Percentiles rank a stretch among this genome's conserved stretches.
These are phyloP conservation scores for Sceloporus tristichus DNA, from an alignment of 2,113 vertebrate genomes.

Conservation along the genomic window DNA sequence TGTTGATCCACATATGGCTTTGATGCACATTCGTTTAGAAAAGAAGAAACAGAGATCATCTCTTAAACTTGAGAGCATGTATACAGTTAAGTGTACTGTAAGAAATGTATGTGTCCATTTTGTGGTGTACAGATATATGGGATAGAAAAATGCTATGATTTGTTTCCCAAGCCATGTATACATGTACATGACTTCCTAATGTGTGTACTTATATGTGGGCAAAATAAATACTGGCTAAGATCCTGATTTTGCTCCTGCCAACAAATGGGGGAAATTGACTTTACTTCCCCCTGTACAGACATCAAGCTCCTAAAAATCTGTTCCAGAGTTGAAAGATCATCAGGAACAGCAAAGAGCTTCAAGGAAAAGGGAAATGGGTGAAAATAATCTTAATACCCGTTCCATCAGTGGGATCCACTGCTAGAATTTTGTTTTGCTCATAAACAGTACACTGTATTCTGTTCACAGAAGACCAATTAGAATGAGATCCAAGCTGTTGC, in stretches of 20 bases:
- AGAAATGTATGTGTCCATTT: neutral
- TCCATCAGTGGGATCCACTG: neutral
- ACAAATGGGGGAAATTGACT: neutral
- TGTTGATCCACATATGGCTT: slow-evolving; percentile 1
- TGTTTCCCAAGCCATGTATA: neutral
- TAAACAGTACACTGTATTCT: neutral
- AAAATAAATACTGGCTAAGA: neutral
- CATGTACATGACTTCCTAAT: neutral
- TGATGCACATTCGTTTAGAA: slow-evolving; percentile 16
- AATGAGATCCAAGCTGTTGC: neutral
- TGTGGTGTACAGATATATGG: neutral
- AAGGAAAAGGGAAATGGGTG: neutral
- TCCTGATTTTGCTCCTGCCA: neutral
- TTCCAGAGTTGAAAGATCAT: neutral
- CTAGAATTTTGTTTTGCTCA: neutral
- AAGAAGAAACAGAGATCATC: slow-evolving; percentile 35
- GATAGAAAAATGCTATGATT: neutral
- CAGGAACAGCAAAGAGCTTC: neutral
- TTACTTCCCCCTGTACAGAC: neutral
- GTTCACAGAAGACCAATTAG: neutral
- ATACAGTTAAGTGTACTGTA: neutral
- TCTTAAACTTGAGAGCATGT: neutral
- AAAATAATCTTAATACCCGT: neutral
- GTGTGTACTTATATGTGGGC: too few species aligned
- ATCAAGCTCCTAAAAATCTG: neutral